Percentiles rank a stretch among this genome's conserved stretches.
Evolutionary conservation across 53 echinoderm and acorn worm species (phyloP).

Genomic region (Astropecten irregularis): DNA sequence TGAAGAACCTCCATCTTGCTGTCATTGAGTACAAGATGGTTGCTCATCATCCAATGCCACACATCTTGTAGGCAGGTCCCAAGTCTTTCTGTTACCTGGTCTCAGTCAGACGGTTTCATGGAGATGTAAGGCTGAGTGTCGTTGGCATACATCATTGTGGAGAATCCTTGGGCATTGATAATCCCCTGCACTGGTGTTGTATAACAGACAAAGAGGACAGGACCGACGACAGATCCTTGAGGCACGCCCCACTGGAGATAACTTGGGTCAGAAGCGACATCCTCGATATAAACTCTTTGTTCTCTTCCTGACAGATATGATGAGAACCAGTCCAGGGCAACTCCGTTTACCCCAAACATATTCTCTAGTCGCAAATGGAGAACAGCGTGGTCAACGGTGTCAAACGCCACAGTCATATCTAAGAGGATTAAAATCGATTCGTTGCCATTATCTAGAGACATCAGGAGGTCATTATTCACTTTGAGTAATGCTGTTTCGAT

Average conservation of each 20-base stretch:
- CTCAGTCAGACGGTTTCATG: neutral
- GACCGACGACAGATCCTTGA: neutral
- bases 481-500: too few species aligned
- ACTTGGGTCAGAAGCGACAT: neutral
- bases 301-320: conserved; percentile 5
- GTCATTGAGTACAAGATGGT: neutral
- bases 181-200: neutral
- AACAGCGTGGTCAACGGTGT: too few species aligned
- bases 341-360: too few species aligned
- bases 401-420: too few species aligned
- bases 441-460: too few species aligned
- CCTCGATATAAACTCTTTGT: neutral
- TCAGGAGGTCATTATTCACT: too few species aligned
- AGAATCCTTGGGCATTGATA: neutral
- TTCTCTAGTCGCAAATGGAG: too few species aligned
- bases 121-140: neutral
- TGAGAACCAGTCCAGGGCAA: conserved; percentile 19
- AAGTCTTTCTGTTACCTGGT: neutral
- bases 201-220: neutral
- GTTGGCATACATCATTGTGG: neutral
- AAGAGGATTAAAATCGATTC: too few species aligned
- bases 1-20: conserved; percentile 6
- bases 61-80: neutral
- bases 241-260: neutral
- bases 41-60: neutral